Evolutionary conservation across 2,797 vertebrate genomes (phyloP).

Genomic region (Chaenodraco wilsoni): DNA sequence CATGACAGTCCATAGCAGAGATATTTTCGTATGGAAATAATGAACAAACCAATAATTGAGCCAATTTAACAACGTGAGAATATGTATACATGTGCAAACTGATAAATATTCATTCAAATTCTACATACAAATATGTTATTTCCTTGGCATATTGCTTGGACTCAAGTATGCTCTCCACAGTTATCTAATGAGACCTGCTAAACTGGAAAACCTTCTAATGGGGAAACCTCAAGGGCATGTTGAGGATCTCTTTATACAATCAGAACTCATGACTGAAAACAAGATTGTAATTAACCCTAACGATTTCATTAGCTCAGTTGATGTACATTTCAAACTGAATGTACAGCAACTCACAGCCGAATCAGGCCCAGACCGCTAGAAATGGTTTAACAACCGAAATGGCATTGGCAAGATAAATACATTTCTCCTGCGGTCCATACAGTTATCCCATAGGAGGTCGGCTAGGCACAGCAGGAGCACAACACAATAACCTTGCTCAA

Average conservation of each 20-base stretch:
- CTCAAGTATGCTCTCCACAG: constrained; percentile 10
- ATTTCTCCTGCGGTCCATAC: background rate
- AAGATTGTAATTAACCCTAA: constrained; percentile 17
- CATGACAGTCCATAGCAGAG: background rate
- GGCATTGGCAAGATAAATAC: constrained; percentile 7
- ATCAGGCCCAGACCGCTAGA: background rate
- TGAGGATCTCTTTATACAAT: constrained; percentile 7
- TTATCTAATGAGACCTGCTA: constrained; percentile 26
- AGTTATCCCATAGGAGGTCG: background rate
- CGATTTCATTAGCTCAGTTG: constrained; percentile 1
- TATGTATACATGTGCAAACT: background rate
- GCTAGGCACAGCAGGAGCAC: background rate
- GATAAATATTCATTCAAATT: background rate
- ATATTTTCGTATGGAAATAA: background rate
- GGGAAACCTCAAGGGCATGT: constrained; percentile 19
- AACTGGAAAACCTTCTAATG: constrained; percentile 17
- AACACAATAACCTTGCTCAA: constrained; percentile 26
- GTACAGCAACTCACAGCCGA: background rate
- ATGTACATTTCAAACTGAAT: constrained; percentile 5
- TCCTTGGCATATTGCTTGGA: background rate
- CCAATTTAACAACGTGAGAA: too few species aligned
- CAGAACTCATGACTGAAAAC: constrained; percentile 4
- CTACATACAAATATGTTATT: background rate
- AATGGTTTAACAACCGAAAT: background rate
- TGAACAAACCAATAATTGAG: background rate